Evolutionary conservation across 1,140 invertebrate genomes (phyloP).

Genomic region (Prorops nasuta): DNA sequence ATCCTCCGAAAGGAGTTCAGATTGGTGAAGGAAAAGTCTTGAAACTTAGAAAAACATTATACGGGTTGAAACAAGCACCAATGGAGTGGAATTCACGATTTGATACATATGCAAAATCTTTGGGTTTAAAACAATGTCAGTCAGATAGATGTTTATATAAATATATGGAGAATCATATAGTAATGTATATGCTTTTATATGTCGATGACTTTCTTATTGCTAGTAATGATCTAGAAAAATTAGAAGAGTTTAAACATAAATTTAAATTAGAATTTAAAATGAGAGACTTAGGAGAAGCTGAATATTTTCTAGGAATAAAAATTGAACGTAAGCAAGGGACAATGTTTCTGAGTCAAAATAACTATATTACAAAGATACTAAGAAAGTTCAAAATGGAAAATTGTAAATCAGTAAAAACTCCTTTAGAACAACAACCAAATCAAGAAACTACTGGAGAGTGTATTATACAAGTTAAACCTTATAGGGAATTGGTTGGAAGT

Average conservation of each 20-base stretch:
- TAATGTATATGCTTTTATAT: constrained; percentile 1
- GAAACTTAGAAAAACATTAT: too few species aligned
- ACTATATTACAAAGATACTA: background rate
- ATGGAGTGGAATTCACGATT: too few species aligned
- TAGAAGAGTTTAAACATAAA: constrained; percentile 1
- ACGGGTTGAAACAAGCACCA: too few species aligned
- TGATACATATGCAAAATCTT: too few species aligned
- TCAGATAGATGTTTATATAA: too few species aligned
- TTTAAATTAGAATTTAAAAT: constrained; percentile 4
- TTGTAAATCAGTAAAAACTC: constrained; percentile 2
- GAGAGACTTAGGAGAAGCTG: background rate
- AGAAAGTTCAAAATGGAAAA: constrained; percentile 8
- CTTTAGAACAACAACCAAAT: background rate
- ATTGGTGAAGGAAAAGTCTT: too few species aligned
- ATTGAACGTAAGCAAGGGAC: background rate
- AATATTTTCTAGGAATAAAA: constrained; percentile 3
- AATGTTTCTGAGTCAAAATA: constrained; percentile 5
- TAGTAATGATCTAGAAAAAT: background rate
- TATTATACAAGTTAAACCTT: background rate
- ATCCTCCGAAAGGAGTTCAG: too few species aligned
- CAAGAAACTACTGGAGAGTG: background rate
- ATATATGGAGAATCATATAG: too few species aligned
- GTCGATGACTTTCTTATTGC: constrained; percentile 8
- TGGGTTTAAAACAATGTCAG: too few species aligned
- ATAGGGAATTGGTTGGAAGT: constrained; percentile 2